These are phyloP conservation scores for Microchirus variegatus DNA, from an alignment of 2,797 vertebrate species.

Conservation along the genomic window DNA sequence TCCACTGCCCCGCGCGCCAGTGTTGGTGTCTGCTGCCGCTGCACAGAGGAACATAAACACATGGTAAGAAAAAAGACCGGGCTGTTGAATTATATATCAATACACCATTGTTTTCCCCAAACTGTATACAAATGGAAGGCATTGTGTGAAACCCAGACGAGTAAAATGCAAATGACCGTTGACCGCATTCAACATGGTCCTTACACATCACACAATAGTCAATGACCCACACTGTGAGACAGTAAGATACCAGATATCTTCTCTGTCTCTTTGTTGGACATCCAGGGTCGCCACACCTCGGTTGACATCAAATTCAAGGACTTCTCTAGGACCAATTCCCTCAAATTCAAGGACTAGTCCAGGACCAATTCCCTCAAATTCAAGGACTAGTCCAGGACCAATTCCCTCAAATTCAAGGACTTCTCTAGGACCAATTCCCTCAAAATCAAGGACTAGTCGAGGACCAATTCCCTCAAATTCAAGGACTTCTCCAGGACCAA, in stretches of 20 bases:
- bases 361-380: no score
- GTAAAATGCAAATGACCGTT: slow-evolving; percentile 24
- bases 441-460: no score
- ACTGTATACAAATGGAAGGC: slow-evolving; percentile 41
- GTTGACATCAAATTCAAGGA: no score
- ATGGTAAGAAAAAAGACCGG: slow-evolving; percentile 32
- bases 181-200: slow-evolving; percentile 23
- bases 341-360: no score
- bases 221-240: not conserved
- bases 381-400: no score
- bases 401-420: no score
- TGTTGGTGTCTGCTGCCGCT: slow-evolving; percentile 28
- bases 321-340: no score
- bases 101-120: slow-evolving; percentile 42
- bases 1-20: slow-evolving; percentile 16
- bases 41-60: slow-evolving; percentile 45
- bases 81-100: slow-evolving; percentile 42
- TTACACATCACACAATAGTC: slow-evolving; percentile 16
- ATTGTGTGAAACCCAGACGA: slow-evolving; percentile 39
- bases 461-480: no score
- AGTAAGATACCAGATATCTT: not conserved
- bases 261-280: no score
- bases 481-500: no score
- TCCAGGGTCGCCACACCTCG: no score
- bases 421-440: no score